Evolutionary conservation across 2,113 vertebrate genomes (phyloP).

Genomic region (Irena cyanogastra): DNA sequence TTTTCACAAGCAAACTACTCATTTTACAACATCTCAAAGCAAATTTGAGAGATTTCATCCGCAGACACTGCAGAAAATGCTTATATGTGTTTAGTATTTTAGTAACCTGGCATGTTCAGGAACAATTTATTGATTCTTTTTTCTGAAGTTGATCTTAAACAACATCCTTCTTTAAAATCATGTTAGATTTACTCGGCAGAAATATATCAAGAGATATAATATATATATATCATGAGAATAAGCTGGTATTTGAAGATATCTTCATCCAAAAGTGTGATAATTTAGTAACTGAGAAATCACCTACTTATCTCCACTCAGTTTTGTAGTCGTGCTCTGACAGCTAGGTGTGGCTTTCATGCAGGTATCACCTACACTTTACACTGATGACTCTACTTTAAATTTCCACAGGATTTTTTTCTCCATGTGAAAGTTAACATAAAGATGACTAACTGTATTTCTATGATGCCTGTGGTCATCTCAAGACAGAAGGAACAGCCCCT

Average conservation of each 20-base stretch:
- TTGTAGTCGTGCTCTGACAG: background rate
- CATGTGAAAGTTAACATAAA: background rate
- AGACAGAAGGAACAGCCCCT: background rate
- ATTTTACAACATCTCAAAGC: background rate
- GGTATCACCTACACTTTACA: background rate
- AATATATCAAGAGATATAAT: accelerated
- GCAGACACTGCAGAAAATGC: background rate
- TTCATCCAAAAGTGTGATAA: background rate
- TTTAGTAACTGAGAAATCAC: background rate
- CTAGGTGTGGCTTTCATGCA: background rate
- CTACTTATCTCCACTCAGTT: background rate
- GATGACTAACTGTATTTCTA: background rate
- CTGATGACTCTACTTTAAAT: accelerated
- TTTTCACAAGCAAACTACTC: background rate
- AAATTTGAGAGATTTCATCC: background rate
- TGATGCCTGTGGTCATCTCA: background rate
- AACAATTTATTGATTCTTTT: background rate
- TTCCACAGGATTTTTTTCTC: background rate
- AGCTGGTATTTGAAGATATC: background rate
- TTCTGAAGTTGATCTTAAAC: background rate
- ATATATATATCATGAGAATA: too few relatives aligned
- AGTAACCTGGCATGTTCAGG: background rate
- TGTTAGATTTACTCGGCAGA: background rate
- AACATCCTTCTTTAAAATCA: too few relatives aligned
- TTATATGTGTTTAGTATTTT: background rate